A percentile compares a stretch with the other conserved stretches of the same genome.
These are phyloP conservation scores for Geophilus truncorum DNA, from an alignment of 2,888 invertebrate genomes.

Conservation along the genomic window DNA sequence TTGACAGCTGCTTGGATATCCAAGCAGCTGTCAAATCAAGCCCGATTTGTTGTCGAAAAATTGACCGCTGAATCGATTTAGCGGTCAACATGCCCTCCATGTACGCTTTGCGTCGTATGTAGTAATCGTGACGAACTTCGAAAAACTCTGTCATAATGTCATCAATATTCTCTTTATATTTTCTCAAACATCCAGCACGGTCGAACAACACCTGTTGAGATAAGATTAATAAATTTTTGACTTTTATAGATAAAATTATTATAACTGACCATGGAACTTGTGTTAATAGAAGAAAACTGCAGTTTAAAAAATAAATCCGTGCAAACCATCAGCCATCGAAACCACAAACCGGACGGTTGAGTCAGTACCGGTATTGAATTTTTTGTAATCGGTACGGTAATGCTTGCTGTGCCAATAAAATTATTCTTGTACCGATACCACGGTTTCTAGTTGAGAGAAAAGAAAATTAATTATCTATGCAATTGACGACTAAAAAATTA, in stretches of 20 bases:
- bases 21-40: slow-evolving; percentile 81
- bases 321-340: slow-evolving; percentile 76
- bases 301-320: slow-evolving; percentile 93
- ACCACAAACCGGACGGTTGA: slow-evolving; percentile 87
- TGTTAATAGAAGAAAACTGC: slow-evolving; percentile 67
- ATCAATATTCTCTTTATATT: slow-evolving; percentile 68
- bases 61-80: too few relatives aligned
- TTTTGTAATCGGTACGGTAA: slow-evolving; percentile 63
- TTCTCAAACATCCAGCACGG: slow-evolving; percentile 58
- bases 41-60: slow-evolving; percentile 92
- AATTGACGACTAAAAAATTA: too few relatives aligned
- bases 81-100: slow-evolving; percentile 85
- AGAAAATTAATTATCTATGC: too few relatives aligned
- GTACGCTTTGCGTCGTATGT: slow-evolving; percentile 80
- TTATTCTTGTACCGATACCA: too few relatives aligned
- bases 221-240: too few relatives aligned
- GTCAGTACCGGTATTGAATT: slow-evolving; percentile 96
- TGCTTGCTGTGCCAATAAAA: too few relatives aligned
- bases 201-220: slow-evolving; percentile 63
- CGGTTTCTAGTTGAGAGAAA: too few relatives aligned
- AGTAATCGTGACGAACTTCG: slow-evolving; percentile 69
- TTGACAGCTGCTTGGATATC: slow-evolving; percentile 78
- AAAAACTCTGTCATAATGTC: slow-evolving; percentile 82
- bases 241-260: not conserved
- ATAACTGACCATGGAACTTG: slow-evolving; percentile 70